Percentiles rank a stretch among this genome's conserved stretches.
These are phyloP conservation scores for Rhimphoctona megacephalus DNA, from an alignment of 2,888 invertebrate species.

Conservation along the genomic window DNA sequence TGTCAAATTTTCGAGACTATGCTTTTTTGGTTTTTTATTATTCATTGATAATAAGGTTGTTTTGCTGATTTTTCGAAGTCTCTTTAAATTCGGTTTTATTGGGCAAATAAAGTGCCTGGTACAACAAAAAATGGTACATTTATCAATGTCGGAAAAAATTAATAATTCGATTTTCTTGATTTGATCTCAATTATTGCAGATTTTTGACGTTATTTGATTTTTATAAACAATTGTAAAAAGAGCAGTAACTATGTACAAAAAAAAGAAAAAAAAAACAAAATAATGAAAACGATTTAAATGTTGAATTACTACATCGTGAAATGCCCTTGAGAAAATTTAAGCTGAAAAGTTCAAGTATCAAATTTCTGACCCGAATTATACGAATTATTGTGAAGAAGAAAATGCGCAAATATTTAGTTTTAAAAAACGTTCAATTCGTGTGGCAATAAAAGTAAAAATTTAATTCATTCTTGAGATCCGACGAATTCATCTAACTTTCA, in stretches of 20 bases:
- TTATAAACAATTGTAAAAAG: neutral
- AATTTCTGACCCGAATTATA: neutral
- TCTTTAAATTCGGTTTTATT: neutral
- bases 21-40: neutral
- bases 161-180: neutral
- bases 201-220: neutral
- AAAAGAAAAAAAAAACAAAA: too few relatives aligned
- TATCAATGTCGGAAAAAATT: neutral
- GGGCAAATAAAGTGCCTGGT: neutral
- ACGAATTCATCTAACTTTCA: neutral
- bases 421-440: neutral
- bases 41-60: too few relatives aligned
- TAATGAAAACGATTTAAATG: neutral
- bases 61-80: neutral
- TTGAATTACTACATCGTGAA: neutral
- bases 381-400: neutral
- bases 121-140: neutral
- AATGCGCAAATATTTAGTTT: neutral
- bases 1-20: neutral
- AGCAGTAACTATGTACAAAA: too few relatives aligned
- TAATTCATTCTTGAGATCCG: neutral
- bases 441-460: conserved; percentile 9
- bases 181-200: neutral
- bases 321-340: neutral
- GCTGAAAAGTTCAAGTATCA: neutral